Percentiles rank a stretch among this genome's conserved stretches.
Conservation (phyloP, 2,888 invertebrate genomes). For the Aporophyla lueneburgensis region DNA sequence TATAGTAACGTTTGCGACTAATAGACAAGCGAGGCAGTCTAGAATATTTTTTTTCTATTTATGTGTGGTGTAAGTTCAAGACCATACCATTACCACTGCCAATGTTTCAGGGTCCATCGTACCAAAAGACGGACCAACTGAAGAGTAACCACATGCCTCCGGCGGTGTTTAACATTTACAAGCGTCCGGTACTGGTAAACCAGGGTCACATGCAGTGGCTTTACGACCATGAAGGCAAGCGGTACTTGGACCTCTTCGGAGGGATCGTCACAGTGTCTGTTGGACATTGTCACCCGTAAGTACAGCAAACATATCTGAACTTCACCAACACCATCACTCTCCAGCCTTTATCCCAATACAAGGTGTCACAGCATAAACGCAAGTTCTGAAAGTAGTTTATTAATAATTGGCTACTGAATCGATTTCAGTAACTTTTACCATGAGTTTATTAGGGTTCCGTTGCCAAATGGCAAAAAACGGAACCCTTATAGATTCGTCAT, state of each 20-base stretch:
- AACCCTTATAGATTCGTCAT: no score
- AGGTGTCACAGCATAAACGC: no score
- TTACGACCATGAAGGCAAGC: constrained; percentile 95
- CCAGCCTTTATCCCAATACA: no score
- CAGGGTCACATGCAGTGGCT: constrained; percentile 98
- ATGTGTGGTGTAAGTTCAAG: background rate
- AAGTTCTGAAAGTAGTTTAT: no score
- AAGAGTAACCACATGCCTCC: constrained; percentile 93
- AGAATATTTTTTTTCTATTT: no score
- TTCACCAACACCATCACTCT: no score
- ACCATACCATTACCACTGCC: background rate
- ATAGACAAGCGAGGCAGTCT: no score
- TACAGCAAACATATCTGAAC: constrained; percentile 61
- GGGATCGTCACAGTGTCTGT: constrained; percentile 99
- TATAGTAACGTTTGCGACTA: no score
- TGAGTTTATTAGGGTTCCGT: no score
- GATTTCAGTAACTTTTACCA: no score
- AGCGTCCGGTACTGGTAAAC: constrained; percentile 95
- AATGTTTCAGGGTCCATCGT: constrained; percentile 90
- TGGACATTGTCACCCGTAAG: constrained; percentile 99
- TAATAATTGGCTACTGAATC: no score
- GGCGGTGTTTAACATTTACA: constrained; percentile 94
- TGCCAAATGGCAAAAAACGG: no score
- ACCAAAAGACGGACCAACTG: constrained; percentile 90
- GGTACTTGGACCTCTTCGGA: constrained; percentile 98